Evolutionary conservation across 1,140 invertebrate species (phyloP), one percentile per base, ranked within the genome.

Genomic region (Drosophila kikkawai): DNA sequence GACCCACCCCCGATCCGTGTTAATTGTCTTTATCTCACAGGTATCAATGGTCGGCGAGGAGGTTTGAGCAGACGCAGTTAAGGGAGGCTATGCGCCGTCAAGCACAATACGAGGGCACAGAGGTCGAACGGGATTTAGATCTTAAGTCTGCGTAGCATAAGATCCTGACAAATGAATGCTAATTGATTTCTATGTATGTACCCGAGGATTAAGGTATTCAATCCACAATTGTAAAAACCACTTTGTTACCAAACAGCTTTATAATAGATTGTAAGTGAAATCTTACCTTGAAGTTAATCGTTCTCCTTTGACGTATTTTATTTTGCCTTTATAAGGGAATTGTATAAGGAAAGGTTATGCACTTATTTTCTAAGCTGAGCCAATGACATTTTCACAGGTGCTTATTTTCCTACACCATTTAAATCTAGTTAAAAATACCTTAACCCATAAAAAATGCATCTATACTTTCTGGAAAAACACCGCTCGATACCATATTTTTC

Each of bases 31-130:
- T 13, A 36, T 42, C 41, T 29, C 37, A 22, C 53, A 93, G 92
- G 57, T 94, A 94, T 80, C 91, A 93, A n/a, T 94, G 93, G 92
- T 93, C 93, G 2, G 69, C 83, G 48, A 75, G 77, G 8, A 93
- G 93, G 47, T 93, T 94, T 60, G 92, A 94, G 78, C 93, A 94
- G 74, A 66, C 90, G 9, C 84, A 92, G 68, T 59, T 94, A 29
- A 84, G 93, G 39, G 84, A 92, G 73, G 91, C 91, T 15, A 86
- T 94, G 78, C 71, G 86, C 44, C 69, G 86, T 11, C 91, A 92
- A 37, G 78, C 91, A 4, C 6, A 92, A 17, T 91, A 92, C 61
- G 93, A 94, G 75, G 93, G 93, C 45, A 94, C 93, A 0, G 15
- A 74, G 37, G 58, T 75, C 2, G 93, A 93, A 50, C 78, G 80